A percentile compares a stretch with the other conserved stretches of the same genome.
Evolutionary conservation across 2,113 vertebrate species (phyloP).

Genomic region (Anolis carolinensis): DNA sequence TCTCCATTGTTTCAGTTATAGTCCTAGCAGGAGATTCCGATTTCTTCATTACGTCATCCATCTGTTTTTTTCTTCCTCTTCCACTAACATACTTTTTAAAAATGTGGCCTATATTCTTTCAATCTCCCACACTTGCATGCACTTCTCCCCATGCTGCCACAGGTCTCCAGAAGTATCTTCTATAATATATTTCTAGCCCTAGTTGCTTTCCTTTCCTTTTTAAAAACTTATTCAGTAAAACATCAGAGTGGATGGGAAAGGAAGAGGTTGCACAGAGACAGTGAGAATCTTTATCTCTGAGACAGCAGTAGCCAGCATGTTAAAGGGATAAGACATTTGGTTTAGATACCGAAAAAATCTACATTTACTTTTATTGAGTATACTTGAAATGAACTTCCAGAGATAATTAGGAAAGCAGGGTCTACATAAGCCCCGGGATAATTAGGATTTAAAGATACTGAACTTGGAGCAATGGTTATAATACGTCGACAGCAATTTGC

Average conservation of each 20-base stretch:
- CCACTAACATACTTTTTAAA: not conserved
- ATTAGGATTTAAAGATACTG: slow-evolving; percentile 32
- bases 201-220: not conserved
- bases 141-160: not conserved
- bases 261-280: slow-evolving; percentile 36
- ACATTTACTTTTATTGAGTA: slow-evolving; percentile 48
- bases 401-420: slow-evolving; percentile 45
- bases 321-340: slow-evolving; percentile 44
- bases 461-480: slow-evolving; percentile 30
- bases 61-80: not conserved
- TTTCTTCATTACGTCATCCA: not conserved
- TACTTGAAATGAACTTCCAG: slow-evolving; percentile 52
- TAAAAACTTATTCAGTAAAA: not conserved
- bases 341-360: slow-evolving; percentile 51
- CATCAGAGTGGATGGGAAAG: not conserved
- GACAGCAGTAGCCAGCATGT: slow-evolving; percentile 35
- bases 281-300: slow-evolving; percentile 45
- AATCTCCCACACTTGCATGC: not conserved
- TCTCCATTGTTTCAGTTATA: too few species aligned
- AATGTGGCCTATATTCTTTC: not conserved
- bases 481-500: not conserved
- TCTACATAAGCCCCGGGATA: slow-evolving; percentile 34
- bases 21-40: too few species aligned
- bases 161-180: not conserved
- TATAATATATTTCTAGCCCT: not conserved